Evolutionary conservation across 2,113 vertebrate species (phyloP), one percentile per base, ranked within the genome.

Genomic region (Charadrius vociferus): DNA sequence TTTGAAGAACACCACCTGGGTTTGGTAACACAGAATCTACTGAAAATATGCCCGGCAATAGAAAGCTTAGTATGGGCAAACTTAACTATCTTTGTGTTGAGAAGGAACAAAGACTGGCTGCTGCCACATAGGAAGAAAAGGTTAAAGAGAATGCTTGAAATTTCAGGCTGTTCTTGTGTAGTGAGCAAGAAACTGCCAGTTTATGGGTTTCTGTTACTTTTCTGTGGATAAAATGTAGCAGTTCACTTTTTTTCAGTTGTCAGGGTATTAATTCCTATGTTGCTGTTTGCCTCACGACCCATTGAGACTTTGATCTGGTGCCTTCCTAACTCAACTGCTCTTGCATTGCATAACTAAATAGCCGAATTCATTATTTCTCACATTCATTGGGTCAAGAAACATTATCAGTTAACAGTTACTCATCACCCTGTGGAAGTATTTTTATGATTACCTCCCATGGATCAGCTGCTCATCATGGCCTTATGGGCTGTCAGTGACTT

Each of bases 81-180:
- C 30, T 30, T 45, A 7, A 18, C 0, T 0, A 22, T 7, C 4
- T 74, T n/a, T 63, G 21, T 5, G 10, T 67, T 79, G 30, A 90
- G 56, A 50, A n/a, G 12, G 47, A 71, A 10, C 32, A 17, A 37
- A 23, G 47, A 43, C n/a, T 45, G 27, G 11, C 62, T 90, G 36
- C 55, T 95, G 41, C 19, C 5, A 16, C 32, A 34, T 66, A 10
- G 45, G 22, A 80, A 53, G 43, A 36, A 55, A 59, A 50, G 15
- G 20, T 56, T 79, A 27, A 84, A 77, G 29, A 37, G 37, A 41
- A 83, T 23, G 30, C 49, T 82, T 85, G 70, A 49, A 7, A 58
- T 77, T 77, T 37, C 63, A 23, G 29, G 14, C 24, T 36, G 4
- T 27, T 84, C 12, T 59, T 9, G 16, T 18, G 6, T 20, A 24